phyloP scores from a whole-genome alignment of 2,888 invertebrate genomes.

The Hemicrepidius hirtus region DNA sequence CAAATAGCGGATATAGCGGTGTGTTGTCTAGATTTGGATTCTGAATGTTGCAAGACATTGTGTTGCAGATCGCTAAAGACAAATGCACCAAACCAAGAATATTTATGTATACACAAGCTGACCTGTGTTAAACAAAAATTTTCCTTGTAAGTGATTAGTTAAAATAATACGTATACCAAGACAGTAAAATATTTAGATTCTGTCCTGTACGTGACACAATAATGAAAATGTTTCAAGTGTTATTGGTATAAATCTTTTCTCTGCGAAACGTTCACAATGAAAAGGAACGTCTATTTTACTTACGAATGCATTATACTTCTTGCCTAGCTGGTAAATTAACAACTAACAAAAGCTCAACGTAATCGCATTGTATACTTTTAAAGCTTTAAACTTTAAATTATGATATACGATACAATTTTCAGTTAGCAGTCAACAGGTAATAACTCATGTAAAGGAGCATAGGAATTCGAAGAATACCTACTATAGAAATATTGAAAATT shows the following conservation, averaged over 20 bases:
- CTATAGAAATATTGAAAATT: background rate
- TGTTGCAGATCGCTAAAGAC: constrained; percentile 18
- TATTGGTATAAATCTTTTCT: constrained; percentile 3
- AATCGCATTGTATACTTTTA: constrained; percentile 15
- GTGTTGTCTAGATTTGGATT: constrained; percentile 12
- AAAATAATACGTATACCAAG: constrained; percentile 31
- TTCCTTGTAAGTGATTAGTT: constrained; percentile 31
- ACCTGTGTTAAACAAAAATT: constrained; percentile 32
- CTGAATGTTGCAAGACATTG: background rate
- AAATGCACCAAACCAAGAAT: constrained; percentile 32
- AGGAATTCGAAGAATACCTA: constrained; percentile 5
- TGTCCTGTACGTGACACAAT: constrained; percentile 27
- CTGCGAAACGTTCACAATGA: background rate
- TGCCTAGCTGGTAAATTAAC: constrained; percentile 17
- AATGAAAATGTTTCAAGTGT: constrained; percentile 20
- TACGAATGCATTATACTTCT: background rate
- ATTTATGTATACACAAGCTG: constrained; percentile 32
- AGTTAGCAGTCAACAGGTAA: constrained; percentile 22
- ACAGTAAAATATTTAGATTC: constrained; percentile 14
- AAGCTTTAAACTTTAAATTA: constrained; percentile 19
- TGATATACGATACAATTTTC: constrained; percentile 23
- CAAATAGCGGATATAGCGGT: constrained; percentile 14
- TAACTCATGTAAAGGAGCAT: constrained; percentile 5
- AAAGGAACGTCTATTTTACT: constrained; percentile 9
- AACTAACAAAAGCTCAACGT: constrained; percentile 15